Evolutionary conservation across 53 echinoderm and acorn worm species (phyloP), one percentile per base, ranked within the genome.

Genomic region (Hippasteria phrygiana): DNA sequence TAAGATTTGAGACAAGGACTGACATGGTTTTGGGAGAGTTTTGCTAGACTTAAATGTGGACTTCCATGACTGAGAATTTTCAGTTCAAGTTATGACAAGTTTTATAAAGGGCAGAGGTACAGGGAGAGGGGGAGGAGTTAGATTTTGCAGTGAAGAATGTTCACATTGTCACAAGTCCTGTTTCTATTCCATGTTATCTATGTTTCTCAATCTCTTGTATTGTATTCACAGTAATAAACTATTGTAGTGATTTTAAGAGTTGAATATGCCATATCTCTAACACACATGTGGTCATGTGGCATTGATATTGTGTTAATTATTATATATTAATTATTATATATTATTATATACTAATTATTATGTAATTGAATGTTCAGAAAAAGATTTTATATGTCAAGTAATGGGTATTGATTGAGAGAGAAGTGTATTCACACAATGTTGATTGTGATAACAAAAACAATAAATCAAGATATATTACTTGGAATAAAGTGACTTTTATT

Each of bases 391-490:
- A 85, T 85, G 85, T 85, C 70, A 36, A 47, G 53, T 67, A 83
- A 33, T 83, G 83, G 83, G 65, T 65, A 66, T 47, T 69, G 28
- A n/a, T n/a, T n/a, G n/a, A 79, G 38, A 85, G 22, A n/a, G 32
- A 85, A 12, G 51, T 85, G 85, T 85, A 85, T 85, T 85, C 85
- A 85, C 85, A 85, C 85, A 85, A 85, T 71, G 71, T 83, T 71
- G 70, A 85, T 85, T 85, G 85, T 85, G 85, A 85, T 85, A 85
- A 85, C 28, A 85, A 85, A 81, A 65, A 65, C 16, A 85, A 51
- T 51, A 22, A 70, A 85, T n/a, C 51, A 50, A 85, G 83, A 33
- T 29, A 69, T 67, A 70, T 70, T 42, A 20, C 71, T 85, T 85
- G 70, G 73, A 42, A 40, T 5, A 73, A 18, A 18, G 10, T 73